Conservation (phyloP, 35 echinoderm and acorn worm genomes). For the Acanthaster planci region DNA sequence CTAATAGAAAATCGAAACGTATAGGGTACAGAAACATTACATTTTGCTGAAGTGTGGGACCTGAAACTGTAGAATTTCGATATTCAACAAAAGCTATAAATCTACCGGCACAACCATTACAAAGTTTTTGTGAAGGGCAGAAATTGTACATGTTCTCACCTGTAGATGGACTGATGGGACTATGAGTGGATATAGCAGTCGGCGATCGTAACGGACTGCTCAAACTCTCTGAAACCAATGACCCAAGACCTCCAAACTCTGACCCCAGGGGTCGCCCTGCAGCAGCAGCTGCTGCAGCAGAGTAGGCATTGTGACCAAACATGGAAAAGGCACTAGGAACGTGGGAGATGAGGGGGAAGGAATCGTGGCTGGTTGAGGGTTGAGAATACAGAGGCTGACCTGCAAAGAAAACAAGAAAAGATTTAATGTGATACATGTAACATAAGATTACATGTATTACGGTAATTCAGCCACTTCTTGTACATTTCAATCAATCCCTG, state of each 20-base stretch:
- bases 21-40: too few relatives aligned
- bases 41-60: too few relatives aligned
- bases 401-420: constrained; percentile 1
- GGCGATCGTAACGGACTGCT: constrained; percentile 24
- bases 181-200: constrained; percentile 26
- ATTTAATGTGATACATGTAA: too few relatives aligned
- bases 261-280: constrained; percentile 39
- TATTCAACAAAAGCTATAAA: too few relatives aligned
- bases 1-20: too few relatives aligned
- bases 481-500: too few relatives aligned
- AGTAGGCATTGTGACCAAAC: constrained; percentile 48
- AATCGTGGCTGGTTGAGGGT: constrained; percentile 55
- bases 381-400: constrained; percentile 40
- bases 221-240: constrained; percentile 31
- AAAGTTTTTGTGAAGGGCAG: too few relatives aligned
- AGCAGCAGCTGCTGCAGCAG: constrained; percentile 34
- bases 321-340: constrained; percentile 76
- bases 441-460: too few relatives aligned
- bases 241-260: constrained; percentile 63
- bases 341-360: constrained; percentile 50
- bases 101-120: too few relatives aligned
- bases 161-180: constrained; percentile 37
- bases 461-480: too few relatives aligned
- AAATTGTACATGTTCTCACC: neutral
- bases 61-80: too few relatives aligned